phyloP scores from a whole-genome alignment of 2,888 invertebrate species.

The Hydriomena furcata region DNA sequence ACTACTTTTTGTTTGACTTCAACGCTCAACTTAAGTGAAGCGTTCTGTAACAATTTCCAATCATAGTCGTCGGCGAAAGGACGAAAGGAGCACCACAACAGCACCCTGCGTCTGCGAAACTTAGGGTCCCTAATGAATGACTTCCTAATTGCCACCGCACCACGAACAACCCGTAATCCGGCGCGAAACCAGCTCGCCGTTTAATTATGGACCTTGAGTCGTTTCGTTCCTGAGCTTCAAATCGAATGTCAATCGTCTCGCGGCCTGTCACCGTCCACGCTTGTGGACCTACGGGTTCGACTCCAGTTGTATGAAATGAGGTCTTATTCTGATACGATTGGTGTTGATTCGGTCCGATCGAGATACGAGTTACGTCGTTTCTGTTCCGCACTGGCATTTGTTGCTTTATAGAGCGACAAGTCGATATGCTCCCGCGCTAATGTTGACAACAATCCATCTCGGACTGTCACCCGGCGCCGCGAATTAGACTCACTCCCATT shows the following conservation, averaged over 20 bases:
- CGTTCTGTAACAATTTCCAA: conserved; percentile 52
- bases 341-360: conserved; percentile 41
- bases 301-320: conserved; percentile 36
- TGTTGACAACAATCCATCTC: conserved; percentile 81
- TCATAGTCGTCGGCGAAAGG: conserved; percentile 59
- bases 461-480: conserved; percentile 75
- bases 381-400: conserved; percentile 23
- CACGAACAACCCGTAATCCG: conserved; percentile 74
- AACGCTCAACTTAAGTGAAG: conserved; percentile 48
- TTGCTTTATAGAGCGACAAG: conserved; percentile 65
- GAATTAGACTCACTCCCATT: conserved; percentile 79
- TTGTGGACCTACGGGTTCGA: neutral
- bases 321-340: conserved; percentile 53
- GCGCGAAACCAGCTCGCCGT: conserved; percentile 63
- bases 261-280: conserved; percentile 50
- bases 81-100: conserved; percentile 64
- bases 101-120: conserved; percentile 83
- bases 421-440: conserved; percentile 78
- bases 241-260: conserved; percentile 70
- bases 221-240: conserved; percentile 71
- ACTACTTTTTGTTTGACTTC: conserved; percentile 62
- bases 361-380: conserved; percentile 24
- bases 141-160: conserved; percentile 82
- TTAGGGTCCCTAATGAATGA: conserved; percentile 83
- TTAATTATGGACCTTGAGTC: conserved; percentile 77